A percentile compares a stretch with the other conserved stretches of the same genome.
Conservation (phyloP, 2,797 vertebrate genomes). For the Takifugu rubripes region DNA sequence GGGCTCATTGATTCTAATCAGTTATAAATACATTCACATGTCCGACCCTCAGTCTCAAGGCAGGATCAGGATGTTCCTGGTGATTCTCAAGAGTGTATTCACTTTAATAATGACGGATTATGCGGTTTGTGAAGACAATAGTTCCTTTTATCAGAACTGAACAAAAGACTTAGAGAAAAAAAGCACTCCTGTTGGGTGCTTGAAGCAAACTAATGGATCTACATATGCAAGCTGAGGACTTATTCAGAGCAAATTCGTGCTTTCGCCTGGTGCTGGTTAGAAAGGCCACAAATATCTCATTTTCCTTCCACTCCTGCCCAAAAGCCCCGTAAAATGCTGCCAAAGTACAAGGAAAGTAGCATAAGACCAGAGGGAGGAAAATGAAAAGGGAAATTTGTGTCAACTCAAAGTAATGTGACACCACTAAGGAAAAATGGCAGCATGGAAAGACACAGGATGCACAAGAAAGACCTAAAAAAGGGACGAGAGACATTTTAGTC, state of each 20-base stretch:
- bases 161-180: not conserved
- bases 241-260: too few relatives aligned
- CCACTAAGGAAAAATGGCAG: conserved; percentile 43
- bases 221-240: too few relatives aligned
- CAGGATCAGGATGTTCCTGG: too few relatives aligned
- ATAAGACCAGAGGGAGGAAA: conserved; percentile 44
- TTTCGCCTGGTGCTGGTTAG: too few relatives aligned
- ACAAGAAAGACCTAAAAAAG: conserved; percentile 1
- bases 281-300: conserved; percentile 54
- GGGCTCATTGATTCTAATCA: too few relatives aligned
- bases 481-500: conserved; percentile 22
- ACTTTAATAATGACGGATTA: too few relatives aligned
- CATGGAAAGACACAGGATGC: conserved; percentile 63
- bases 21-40: too few relatives aligned
- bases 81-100: too few relatives aligned
- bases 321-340: conserved; percentile 43
- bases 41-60: too few relatives aligned
- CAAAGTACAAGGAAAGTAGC: conserved; percentile 40
- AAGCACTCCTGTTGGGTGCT: too few relatives aligned
- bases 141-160: not conserved
- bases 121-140: too few relatives aligned
- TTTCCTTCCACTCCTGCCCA: conserved; percentile 52
- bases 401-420: conserved; percentile 60
- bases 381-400: conserved; percentile 56
- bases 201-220: too few relatives aligned